Percentiles rank a stretch among this genome's conserved stretches.
Evolutionary conservation across 2,113 vertebrate species (phyloP).

Genomic region (Sturnus vulgaris): DNA sequence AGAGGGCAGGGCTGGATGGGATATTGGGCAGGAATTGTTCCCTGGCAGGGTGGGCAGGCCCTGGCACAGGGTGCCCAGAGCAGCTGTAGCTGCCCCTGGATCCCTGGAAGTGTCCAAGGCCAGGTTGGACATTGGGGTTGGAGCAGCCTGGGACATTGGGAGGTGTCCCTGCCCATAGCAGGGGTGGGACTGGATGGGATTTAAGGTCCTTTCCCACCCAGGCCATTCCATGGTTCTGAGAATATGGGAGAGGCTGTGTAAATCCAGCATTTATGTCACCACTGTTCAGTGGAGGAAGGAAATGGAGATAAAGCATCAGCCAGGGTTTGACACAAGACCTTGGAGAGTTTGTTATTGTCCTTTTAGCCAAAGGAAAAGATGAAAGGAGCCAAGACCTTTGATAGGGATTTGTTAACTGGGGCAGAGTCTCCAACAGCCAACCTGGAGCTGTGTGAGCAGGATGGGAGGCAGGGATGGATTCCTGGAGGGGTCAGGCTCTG

Average conservation of each 20-base stretch:
- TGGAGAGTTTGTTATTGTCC: neutral
- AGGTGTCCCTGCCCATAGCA: neutral
- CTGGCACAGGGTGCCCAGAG: neutral
- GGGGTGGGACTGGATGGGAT: accelerated
- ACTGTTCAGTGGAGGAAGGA: neutral
- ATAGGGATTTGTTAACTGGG: neutral
- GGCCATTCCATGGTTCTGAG: neutral
- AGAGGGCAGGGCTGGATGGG: neutral
- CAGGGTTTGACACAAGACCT: neutral
- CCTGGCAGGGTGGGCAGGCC: neutral
- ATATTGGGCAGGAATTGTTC: neutral
- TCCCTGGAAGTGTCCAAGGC: neutral
- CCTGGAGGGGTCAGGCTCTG: neutral
- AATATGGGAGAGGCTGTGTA: neutral
- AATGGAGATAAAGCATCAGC: neutral
- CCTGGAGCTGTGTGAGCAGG: neutral
- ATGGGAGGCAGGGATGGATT: neutral
- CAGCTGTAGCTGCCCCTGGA: neutral
- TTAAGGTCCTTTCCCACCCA: neutral
- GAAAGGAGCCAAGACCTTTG: neutral
- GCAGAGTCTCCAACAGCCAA: neutral
- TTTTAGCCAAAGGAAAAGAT: neutral
- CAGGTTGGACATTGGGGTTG: neutral
- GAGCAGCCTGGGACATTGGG: neutral
- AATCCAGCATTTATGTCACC: neutral